Evolutionary conservation across 2,888 invertebrate genomes (phyloP), one percentile per base, ranked within the genome.

Genomic region (Petrolisthes manimaculis): DNA sequence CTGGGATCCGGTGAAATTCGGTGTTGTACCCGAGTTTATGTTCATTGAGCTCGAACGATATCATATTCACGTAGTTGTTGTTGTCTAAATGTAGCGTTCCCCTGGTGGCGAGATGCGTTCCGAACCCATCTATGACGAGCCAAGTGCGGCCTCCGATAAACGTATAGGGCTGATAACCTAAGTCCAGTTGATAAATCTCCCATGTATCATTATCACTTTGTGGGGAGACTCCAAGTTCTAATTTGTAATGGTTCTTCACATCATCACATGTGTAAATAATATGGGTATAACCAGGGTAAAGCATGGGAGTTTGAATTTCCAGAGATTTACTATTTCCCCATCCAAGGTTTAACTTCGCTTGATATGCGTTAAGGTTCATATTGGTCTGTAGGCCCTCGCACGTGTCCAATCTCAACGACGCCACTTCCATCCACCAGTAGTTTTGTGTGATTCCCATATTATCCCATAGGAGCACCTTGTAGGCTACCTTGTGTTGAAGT

Each of bases 41-140:
- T 18, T 81, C 55, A 67, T 88, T 88, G 24, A 88, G 21, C 75
- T 84, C 80, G 61, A 88, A 84, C 51, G 37, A 88, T 24, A 53
- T 75, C 79, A n/a, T 37, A n/a, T 88, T 61, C 14, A 80, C 81
- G 6, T 81, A 81, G 51, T 87, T 83, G 14, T n/a, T 67, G 4
- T 69, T 53, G 67, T 74, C 71, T n/a, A 84, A 4, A 6, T 80
- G 80, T 12, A 84, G 24, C n/a, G 78, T 77, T n/a, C 88, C 88
- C 5, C 54, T 56, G 8, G 37, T 6, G 18, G 53, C 24, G 74
- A 86, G 75, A 18, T 81, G 74, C 55, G 55, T 81, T 18, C 54
- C 81, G 8, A 81, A n/a, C 6, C 5, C 56, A 37, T 81, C 81
- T 8, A n/a, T 61, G 55, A 71, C 12, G 1, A 71, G 21, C 6